Conservation (phyloP, 2,888 invertebrate genomes). For the Steromphala cineraria region DNA sequence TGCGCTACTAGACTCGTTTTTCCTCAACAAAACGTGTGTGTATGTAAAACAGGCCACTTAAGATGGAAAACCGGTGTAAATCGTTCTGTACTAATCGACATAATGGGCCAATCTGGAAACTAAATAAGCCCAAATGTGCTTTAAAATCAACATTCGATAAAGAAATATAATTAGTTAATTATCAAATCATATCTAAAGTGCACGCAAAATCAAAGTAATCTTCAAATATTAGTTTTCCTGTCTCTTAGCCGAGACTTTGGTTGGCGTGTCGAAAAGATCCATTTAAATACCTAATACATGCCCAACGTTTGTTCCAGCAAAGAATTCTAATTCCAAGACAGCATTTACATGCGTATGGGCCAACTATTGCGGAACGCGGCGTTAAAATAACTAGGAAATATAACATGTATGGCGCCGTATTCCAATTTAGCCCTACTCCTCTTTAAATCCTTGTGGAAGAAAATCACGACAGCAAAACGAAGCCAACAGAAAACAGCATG, state of each 20-base stretch:
- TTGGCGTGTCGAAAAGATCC: not conserved
- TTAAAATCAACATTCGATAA: too few species aligned
- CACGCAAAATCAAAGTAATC: too few species aligned
- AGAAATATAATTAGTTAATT: too few species aligned
- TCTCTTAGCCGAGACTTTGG: not conserved
- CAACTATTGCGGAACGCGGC: not conserved
- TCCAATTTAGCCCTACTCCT: not conserved
- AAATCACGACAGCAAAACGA: not conserved
- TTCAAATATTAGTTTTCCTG: too few species aligned
- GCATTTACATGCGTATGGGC: not conserved
- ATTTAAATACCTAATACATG: not conserved
- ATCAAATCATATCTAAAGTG: too few species aligned
- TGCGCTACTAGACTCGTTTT: too few species aligned
- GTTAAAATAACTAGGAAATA: not conserved
- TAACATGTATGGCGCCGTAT: not conserved
- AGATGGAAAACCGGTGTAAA: too few species aligned
- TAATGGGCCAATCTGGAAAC: too few species aligned
- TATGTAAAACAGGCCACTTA: too few species aligned
- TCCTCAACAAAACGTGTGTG: too few species aligned
- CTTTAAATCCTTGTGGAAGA: not conserved
- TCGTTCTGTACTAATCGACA: too few species aligned
- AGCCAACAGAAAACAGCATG: conserved; percentile 14
- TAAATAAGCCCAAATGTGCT: too few species aligned
- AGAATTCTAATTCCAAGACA: conserved; percentile 1
- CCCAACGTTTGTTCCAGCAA: not conserved